Conservation (phyloP, 2,113 vertebrate species). For the Eidolon helvum region DNA sequence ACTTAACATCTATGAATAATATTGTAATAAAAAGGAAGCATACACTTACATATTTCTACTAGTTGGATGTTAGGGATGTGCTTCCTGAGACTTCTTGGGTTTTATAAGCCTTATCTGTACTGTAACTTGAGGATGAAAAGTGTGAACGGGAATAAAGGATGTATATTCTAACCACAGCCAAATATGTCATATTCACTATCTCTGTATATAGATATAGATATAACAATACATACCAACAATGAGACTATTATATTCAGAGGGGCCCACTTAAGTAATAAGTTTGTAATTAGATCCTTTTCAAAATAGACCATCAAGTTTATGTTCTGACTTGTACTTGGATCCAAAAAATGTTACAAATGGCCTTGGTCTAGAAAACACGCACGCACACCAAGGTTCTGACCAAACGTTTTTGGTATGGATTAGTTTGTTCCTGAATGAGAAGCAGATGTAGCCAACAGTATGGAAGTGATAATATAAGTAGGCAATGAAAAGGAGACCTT, state of each 20-base stretch:
- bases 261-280: background rate
- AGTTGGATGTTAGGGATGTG: background rate
- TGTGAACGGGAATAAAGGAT: background rate
- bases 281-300: background rate
- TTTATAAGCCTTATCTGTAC: background rate
- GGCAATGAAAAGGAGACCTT: background rate
- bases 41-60: background rate
- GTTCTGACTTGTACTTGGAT: background rate
- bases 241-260: background rate
- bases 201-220: background rate
- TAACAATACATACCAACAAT: background rate
- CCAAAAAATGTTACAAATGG: background rate
- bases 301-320: background rate
- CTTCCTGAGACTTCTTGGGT: background rate
- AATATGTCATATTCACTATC: background rate
- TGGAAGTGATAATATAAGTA: background rate
- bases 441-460: background rate
- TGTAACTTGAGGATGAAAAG: background rate
- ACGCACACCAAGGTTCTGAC: background rate
- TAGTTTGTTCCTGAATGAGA: background rate
- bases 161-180: background rate
- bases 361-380: background rate
- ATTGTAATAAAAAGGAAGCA: background rate
- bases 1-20: background rate
- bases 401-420: background rate